Conservation (phyloP, 1,140 invertebrate species). For the Phocides pigmalion region DNA sequence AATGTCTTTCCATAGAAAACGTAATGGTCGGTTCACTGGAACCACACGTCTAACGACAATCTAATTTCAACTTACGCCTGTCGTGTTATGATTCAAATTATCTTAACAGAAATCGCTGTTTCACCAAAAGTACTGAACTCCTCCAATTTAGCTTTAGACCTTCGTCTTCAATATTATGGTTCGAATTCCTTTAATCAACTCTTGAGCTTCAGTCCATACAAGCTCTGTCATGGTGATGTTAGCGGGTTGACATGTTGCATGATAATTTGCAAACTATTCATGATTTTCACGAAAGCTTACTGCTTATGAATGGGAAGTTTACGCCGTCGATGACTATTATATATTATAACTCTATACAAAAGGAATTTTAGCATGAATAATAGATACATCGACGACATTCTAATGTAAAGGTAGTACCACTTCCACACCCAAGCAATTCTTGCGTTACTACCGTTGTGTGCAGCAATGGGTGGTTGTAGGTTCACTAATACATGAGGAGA, state of each 20-base stretch:
- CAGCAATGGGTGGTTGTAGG: too few relatives aligned
- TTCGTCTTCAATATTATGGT: background rate
- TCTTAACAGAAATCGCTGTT: background rate
- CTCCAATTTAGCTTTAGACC: background rate
- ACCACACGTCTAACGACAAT: background rate
- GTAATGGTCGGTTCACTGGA: conserved; percentile 6
- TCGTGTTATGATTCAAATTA: conserved; percentile 11
- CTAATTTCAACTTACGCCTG: conserved; percentile 5
- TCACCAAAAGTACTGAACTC: background rate
- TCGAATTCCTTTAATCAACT: conserved; percentile 1
- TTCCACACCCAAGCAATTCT: too few relatives aligned
- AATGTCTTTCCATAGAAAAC: conserved; percentile 30
- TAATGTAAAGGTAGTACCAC: too few relatives aligned
- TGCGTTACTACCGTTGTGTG: too few relatives aligned
- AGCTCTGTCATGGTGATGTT: background rate
- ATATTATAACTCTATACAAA: background rate
- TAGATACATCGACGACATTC: too few relatives aligned
- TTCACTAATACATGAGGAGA: too few relatives aligned
- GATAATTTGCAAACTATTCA: conserved; percentile 18
- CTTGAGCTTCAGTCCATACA: background rate
- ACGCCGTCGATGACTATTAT: conserved; percentile 12
- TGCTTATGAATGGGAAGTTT: conserved; percentile 3
- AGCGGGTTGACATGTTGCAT: conserved; percentile 18
- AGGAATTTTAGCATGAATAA: too few relatives aligned
- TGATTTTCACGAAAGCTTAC: conserved; percentile 21